Evolutionary conservation across 2,888 invertebrate species (phyloP).

Genomic region (Lasioglossum zephyrum): DNA sequence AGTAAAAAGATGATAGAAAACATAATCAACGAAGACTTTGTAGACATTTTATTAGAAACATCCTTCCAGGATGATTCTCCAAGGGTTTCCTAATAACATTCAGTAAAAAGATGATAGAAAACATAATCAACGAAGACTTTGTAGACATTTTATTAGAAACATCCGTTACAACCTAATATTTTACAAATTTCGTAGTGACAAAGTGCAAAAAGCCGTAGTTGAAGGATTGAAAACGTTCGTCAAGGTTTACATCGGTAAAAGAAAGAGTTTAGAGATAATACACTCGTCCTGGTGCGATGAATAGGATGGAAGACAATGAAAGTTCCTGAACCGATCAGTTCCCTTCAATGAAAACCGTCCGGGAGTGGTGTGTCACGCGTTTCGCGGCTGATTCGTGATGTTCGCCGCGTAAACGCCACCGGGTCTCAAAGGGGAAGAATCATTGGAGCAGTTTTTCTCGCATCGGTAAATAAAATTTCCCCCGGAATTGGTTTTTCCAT

Average conservation of each 20-base stretch:
- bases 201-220: background rate
- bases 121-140: too few species aligned
- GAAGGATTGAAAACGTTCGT: background rate
- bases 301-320: slow-evolving; percentile 1
- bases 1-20: too few species aligned
- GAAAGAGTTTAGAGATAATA: background rate
- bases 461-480: background rate
- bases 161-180: background rate
- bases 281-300: background rate
- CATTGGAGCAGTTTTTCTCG: background rate
- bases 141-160: too few species aligned
- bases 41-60: too few species aligned
- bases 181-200: background rate
- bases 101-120: too few species aligned
- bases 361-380: background rate
- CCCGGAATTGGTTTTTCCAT: background rate
- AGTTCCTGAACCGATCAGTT: slow-evolving; percentile 10
- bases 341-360: background rate
- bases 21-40: too few species aligned
- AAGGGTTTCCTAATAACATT: background rate
- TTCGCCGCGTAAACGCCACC: background rate
- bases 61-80: too few species aligned
- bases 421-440: background rate
- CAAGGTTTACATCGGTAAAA: background rate
- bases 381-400: background rate